These are phyloP conservation scores for Sebastiscus tertius DNA, from an alignment of 2,797 vertebrate species.

Conservation along the genomic window DNA sequence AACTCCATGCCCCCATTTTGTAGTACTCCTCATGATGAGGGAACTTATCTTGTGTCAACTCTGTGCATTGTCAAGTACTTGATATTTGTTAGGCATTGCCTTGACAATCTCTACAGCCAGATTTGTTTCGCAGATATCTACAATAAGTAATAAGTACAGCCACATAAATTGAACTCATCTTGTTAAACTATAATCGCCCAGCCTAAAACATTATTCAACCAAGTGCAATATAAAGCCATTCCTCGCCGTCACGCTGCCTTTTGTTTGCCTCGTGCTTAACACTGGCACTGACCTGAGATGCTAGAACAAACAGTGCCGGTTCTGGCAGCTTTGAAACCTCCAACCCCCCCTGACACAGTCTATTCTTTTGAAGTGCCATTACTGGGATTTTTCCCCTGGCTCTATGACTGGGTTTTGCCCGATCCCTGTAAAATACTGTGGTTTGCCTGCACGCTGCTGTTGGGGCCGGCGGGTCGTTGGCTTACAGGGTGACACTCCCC, in stretches of 20 bases:
- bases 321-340: conserved; percentile 69
- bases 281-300: conserved; percentile 76
- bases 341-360: conserved; percentile 59
- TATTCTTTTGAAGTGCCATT: conserved; percentile 79
- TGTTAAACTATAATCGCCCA: conserved; percentile 24
- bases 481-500: conserved; percentile 73
- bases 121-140: neutral
- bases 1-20: neutral
- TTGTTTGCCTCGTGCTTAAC: conserved; percentile 66
- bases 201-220: conserved; percentile 28
- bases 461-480: conserved; percentile 53
- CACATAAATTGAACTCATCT: conserved; percentile 11
- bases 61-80: neutral
- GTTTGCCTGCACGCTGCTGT: conserved; percentile 64
- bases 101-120: neutral
- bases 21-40: neutral
- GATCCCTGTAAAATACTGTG: conserved; percentile 74
- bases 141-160: neutral
- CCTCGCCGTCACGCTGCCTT: conserved; percentile 59
- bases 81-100: neutral
- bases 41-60: neutral
- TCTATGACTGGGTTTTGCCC: conserved; percentile 63
- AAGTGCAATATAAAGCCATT: conserved; percentile 45
- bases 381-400: conserved; percentile 67
- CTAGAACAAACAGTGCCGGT: conserved; percentile 74